These are phyloP conservation scores for Lonchura striata DNA, from an alignment of 2,113 vertebrate genomes.

Conservation along the genomic window DNA sequence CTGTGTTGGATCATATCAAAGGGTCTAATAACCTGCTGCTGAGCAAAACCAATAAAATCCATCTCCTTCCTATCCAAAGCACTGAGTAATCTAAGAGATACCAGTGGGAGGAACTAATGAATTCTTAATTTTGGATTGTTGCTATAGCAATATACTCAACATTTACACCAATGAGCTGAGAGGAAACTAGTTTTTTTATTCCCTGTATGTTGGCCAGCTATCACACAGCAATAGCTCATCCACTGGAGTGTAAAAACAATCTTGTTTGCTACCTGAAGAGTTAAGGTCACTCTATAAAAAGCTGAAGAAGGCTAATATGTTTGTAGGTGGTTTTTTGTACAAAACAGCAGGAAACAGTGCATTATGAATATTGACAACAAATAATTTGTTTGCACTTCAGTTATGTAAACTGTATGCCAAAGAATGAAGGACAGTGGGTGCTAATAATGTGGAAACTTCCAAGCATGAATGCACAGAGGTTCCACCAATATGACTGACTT, in stretches of 20 bases:
- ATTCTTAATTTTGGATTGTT: background rate
- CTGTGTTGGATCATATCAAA: background rate
- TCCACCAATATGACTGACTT: background rate
- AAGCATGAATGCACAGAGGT: background rate
- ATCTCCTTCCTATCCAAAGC: background rate
- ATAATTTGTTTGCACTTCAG: background rate
- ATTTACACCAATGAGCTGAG: background rate
- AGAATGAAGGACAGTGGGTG: background rate
- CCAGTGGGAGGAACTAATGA: background rate
- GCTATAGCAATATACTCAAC: background rate
- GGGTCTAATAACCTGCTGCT: background rate
- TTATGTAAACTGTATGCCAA: background rate
- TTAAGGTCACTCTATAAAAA: background rate
- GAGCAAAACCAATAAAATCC: background rate
- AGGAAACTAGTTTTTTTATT: background rate
- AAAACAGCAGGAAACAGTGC: background rate
- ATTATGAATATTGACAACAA: background rate
- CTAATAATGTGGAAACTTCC: background rate
- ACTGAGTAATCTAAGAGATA: background rate
- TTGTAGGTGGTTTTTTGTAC: background rate
- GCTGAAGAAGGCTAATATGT: background rate
- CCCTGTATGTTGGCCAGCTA: background rate
- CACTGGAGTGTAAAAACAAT: background rate
- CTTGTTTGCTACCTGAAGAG: background rate
- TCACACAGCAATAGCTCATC: background rate